Evolutionary conservation across 2,888 invertebrate species (phyloP), one percentile per base, ranked within the genome.

Genomic region (Liodrosophila aerea): DNA sequence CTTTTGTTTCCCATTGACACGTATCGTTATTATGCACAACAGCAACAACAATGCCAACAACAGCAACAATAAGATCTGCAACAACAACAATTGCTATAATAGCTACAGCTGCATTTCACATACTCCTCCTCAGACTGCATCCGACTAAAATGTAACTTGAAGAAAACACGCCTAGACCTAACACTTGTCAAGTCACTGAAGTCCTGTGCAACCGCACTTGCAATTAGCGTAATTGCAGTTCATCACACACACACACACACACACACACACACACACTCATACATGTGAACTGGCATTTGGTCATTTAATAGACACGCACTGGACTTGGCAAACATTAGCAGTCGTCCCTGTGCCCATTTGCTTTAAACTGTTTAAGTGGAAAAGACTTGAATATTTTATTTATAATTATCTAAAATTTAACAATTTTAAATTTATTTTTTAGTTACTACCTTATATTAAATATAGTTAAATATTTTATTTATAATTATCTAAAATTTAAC

Each of bases 151-250:
- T 11, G n/a, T 31, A 50, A 8, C 22, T 22, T n/a, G 11, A 9
- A 16, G 18, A 39, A 64, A 53, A 36, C 44, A 49, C 30, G 9
- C 22, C 31, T 50, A 22, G 29, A 16, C 34, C 13, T 9, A 34
- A 61, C 58, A 54, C 63, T 73, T 68, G 64, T 5, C 62, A 37
- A 4, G 12, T n/a, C 33, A 33, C 50, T 67, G 41, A 45, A 73
- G 53, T 13, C 7, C 5, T 4, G 16, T 54, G 73, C 49, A 52
- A 30, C 39, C 18, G 34, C 30, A 50, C 37, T 50, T 41, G 75
- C 68, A 78, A 84, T 78, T 78, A 84, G 64, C 44, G 50, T 84
- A 81, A 84, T 78, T 84, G 78, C 72, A 59, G 49, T 59, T 41
- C 31, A 40, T 46, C 45, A 43, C 40, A 31, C 50, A 46, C 22